A percentile compares a stretch with the other conserved stretches of the same genome.
Conservation (phyloP, 2,797 vertebrate species). For the Myotis planiceps region DNA sequence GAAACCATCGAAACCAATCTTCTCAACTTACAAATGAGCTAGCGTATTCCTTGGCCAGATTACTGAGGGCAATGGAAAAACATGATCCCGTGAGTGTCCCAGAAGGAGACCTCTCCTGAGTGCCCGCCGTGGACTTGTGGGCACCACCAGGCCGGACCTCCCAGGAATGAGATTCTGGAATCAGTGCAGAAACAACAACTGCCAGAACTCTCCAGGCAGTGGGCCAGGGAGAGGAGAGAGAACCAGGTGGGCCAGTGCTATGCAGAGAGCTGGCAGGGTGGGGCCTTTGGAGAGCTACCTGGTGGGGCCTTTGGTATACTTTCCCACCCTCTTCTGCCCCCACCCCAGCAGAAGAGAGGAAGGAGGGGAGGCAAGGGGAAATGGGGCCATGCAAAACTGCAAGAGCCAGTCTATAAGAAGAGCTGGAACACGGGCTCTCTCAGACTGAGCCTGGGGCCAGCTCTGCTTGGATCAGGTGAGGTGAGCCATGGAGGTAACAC, state of each 20-base stretch:
- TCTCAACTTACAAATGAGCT: constrained; percentile 60
- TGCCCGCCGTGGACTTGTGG: constrained; percentile 51
- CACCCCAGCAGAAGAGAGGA: neutral
- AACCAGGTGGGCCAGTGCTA: neutral
- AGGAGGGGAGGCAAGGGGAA: neutral
- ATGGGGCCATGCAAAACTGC: neutral
- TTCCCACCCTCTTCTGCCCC: too few species aligned
- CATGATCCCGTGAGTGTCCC: constrained; percentile 47
- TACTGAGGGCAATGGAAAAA: constrained; percentile 44
- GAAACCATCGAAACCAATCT: constrained; percentile 48
- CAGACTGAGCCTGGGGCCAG: neutral
- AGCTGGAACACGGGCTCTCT: neutral
- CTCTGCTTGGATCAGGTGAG: neutral
- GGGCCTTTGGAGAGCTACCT: neutral
- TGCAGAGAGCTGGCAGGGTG: neutral
- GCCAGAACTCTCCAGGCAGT: neutral
- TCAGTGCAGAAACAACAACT: constrained; percentile 33
- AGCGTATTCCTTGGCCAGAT: constrained; percentile 37
- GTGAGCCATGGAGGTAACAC: neutral
- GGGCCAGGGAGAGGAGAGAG: neutral
- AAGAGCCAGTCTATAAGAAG: neutral
- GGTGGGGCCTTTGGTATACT: neutral
- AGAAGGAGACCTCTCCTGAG: constrained; percentile 43
- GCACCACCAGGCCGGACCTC: constrained; percentile 60
- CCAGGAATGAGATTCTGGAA: constrained; percentile 61